Conservation (phyloP, 1,140 invertebrate genomes). For the Latrodectus geometricus region DNA sequence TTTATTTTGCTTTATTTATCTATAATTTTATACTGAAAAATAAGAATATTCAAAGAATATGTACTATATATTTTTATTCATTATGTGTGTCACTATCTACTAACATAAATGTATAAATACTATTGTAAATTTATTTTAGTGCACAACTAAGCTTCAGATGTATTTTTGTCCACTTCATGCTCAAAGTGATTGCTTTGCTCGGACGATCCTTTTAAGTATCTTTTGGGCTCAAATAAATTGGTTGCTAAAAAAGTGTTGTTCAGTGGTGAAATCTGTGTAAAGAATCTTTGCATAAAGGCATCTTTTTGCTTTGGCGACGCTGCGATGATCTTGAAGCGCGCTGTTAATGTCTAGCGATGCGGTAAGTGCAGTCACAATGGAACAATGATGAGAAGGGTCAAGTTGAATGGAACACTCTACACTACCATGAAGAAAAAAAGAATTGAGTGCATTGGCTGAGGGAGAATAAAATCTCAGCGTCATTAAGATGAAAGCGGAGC, state of each 20-base stretch:
- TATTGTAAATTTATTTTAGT: not conserved
- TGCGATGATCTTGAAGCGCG: not conserved
- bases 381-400: slow-evolving; percentile 42
- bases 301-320: not conserved
- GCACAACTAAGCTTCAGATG: not conserved
- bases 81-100: too few relatives aligned
- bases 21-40: too few relatives aligned
- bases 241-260: not conserved
- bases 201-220: not conserved
- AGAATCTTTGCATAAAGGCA: not conserved
- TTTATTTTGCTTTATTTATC: too few relatives aligned
- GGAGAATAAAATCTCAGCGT: not conserved
- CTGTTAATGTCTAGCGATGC: slow-evolving; percentile 11
- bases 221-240: not conserved
- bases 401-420: slow-evolving; percentile 13
- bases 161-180: not conserved
- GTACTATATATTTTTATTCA: too few relatives aligned
- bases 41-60: too few relatives aligned
- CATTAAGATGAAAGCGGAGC: not conserved
- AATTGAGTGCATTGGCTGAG: not conserved
- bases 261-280: too few relatives aligned
- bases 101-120: too few relatives aligned
- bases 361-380: slow-evolving; percentile 24
- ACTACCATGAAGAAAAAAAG: slow-evolving; percentile 11
- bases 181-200: not conserved